These are phyloP conservation scores for Geopemphigus sp. DNA, from an alignment of 1,140 invertebrate genomes.

Conservation along the genomic window DNA sequence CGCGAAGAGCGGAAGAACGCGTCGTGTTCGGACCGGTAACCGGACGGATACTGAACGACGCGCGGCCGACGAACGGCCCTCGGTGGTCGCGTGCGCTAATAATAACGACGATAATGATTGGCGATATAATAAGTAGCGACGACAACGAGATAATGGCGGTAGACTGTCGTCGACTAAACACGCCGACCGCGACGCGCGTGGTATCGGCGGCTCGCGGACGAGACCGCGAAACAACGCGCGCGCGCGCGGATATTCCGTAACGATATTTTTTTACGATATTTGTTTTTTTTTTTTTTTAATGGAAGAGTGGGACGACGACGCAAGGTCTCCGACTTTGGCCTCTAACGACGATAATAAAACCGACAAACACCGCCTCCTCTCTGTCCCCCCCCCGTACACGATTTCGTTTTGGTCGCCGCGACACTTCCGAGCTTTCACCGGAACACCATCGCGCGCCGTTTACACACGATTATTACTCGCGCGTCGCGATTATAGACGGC, in stretches of 20 bases:
- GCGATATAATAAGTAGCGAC: background rate
- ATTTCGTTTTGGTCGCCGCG: background rate
- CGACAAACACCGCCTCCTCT: background rate
- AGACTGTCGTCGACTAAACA: background rate
- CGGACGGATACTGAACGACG: background rate
- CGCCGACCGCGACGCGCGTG: background rate
- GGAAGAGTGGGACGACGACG: constrained; percentile 10
- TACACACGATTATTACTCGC: constrained; percentile 7
- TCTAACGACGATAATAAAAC: background rate
- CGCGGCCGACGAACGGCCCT: background rate
- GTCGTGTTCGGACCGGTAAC: background rate
- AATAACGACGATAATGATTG: background rate
- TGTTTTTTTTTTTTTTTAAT: background rate
- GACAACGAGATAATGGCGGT: background rate
- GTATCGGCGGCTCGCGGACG: background rate
- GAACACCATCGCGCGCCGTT: background rate
- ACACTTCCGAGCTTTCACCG: constrained; percentile 43
- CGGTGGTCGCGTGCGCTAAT: background rate
- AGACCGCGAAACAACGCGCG: constrained; percentile 13
- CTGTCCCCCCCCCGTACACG: no score
- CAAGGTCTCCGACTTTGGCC: constrained; percentile 32
- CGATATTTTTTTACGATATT: background rate
- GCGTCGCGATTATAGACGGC: no score
- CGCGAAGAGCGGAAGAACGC: no score
- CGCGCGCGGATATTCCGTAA: constrained; percentile 19